phyloP scores from a whole-genome alignment of 2,113 vertebrate genomes.

The Sebastes fasciatus region DNA sequence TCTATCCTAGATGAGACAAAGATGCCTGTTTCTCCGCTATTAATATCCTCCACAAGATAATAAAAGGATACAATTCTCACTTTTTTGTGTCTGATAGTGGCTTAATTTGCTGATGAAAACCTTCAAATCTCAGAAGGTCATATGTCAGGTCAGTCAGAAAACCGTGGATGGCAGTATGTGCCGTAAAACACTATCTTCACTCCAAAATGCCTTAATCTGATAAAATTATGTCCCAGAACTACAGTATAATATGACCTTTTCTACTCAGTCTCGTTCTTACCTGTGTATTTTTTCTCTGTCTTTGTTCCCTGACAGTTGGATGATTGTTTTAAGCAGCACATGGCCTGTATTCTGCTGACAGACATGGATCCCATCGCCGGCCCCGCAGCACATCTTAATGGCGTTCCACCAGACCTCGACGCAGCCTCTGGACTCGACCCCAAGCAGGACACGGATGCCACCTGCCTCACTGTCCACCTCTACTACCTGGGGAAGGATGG shows the following conservation, averaged over 20 bases:
- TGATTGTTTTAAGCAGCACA: conserved; percentile 68
- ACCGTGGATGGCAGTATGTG: too few relatives aligned
- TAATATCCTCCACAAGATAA: not conserved
- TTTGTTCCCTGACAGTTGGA: conserved; percentile 64
- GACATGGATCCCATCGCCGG: conserved; percentile 85
- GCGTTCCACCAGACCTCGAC: conserved; percentile 46
- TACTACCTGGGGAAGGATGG: conserved; percentile 81
- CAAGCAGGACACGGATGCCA: conserved; percentile 74
- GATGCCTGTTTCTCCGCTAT: too few relatives aligned
- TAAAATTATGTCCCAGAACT: not conserved
- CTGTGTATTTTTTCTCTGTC: not conserved
- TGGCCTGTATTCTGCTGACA: conserved; percentile 90
- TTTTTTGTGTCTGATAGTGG: not conserved
- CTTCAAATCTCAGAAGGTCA: not conserved
- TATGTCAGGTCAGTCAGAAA: not conserved
- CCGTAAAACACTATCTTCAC: too few relatives aligned
- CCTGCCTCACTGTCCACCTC: conserved; percentile 87
- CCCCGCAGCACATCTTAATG: conserved; percentile 35
- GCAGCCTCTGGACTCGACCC: conserved; percentile 75
- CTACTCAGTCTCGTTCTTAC: not conserved
- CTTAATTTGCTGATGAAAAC: not conserved
- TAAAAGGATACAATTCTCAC: not conserved
- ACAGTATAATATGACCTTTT: not conserved
- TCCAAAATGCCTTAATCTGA: too few relatives aligned
- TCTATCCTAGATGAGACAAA: not conserved